phyloP scores from a whole-genome alignment of 2,888 invertebrate species.

The Erpobdella octoculata region DNA sequence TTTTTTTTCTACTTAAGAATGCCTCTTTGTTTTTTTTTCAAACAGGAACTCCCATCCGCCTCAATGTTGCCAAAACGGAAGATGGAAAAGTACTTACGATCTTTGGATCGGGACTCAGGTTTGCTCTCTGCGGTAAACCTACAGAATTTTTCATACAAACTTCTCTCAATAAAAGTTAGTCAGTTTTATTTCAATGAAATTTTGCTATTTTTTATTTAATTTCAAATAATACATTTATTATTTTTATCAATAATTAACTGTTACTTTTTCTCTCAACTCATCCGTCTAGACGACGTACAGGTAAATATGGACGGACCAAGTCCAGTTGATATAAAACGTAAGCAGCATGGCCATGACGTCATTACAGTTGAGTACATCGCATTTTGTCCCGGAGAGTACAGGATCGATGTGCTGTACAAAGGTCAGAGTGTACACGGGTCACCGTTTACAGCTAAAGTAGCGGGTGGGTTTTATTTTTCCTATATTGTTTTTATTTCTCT shows the following conservation, averaged over 20 bases:
- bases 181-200: too few species aligned
- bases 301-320: constrained; percentile 16
- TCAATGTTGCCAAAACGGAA: not conserved
- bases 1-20: too few species aligned
- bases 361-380: constrained; percentile 57
- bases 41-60: not conserved
- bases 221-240: too few species aligned
- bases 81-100: constrained; percentile 11
- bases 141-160: not conserved
- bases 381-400: constrained; percentile 92
- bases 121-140: not conserved
- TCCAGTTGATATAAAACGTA: not conserved
- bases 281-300: constrained; percentile 1
- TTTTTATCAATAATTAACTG: too few species aligned
- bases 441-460: constrained; percentile 75
- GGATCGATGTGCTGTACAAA: constrained; percentile 81
- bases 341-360: not conserved
- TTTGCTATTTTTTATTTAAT: too few species aligned
- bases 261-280: too few species aligned
- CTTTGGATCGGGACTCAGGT: constrained; percentile 10
- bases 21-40: too few species aligned
- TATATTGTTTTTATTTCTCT: not conserved
- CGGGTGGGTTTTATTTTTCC: constrained; percentile 55
- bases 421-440: constrained; percentile 90
- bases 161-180: not conserved